Conservation (phyloP, 2,113 vertebrate genomes). For the Oreocharis arfaki region DNA sequence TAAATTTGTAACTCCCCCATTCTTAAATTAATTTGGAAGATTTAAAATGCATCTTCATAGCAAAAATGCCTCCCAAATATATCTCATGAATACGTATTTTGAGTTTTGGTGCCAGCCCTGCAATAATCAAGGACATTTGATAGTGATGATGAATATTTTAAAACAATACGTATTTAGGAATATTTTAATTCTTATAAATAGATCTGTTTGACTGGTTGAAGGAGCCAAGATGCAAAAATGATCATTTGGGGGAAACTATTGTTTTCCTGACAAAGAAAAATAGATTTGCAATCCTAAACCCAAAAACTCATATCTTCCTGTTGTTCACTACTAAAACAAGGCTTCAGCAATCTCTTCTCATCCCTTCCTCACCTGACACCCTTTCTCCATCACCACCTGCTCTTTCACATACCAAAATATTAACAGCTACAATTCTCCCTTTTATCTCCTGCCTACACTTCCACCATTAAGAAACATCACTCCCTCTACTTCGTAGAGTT, state of each 20-base stretch:
- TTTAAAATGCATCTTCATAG: not conserved
- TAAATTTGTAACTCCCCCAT: not conserved
- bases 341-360: not conserved
- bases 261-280: not conserved
- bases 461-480: not conserved
- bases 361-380: not conserved
- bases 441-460: not conserved
- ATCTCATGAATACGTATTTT: not conserved
- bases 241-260: not conserved
- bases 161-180: not conserved
- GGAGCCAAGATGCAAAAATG: not conserved
- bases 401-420: not conserved
- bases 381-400: not conserved
- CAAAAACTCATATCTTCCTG: not conserved
- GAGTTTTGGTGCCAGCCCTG: not conserved
- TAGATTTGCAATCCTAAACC: not conserved
- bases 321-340: not conserved
- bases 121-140: not conserved
- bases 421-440: not conserved
- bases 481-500: not conserved
- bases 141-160: not conserved
- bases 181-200: not conserved
- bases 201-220: not conserved
- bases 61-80: not conserved
- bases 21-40: slow-evolving; percentile 3